Base-by-base conservation (phyloP, 2,797 vertebrate genomes). In the Myripristis jacobus region DNA sequence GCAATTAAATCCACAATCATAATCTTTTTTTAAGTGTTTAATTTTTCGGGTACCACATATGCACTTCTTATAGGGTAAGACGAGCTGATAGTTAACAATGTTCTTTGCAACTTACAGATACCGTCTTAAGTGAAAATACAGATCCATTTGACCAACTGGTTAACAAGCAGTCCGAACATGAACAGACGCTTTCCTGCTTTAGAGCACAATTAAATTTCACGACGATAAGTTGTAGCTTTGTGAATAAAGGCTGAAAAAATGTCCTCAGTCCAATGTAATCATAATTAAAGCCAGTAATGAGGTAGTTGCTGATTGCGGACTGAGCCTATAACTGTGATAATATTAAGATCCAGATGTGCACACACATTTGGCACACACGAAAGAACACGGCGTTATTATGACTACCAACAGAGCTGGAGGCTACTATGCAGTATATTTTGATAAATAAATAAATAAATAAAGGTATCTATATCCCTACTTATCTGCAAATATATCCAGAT, bases 1-100 rank as follows among this genome's bases (percentile, higher is more conserved):
- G 34, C 43, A 52, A 76, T 72, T 65, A 73, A 58, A 75, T 31
- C 36, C 50, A 67, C 75, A 55, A 47, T 54, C 29, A 54, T 34
- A 36, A 44, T 59, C 69, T 54, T 8, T 38, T 50, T 65, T 48
- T 47, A 51, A 3, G 16, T 6, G 56, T 21, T 38, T 22, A 64
- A 4, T 3, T 34, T 44, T 46, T 21, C 56, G 12, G 21, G 5
- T 25, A n/a, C 10, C 18, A 3, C 6, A 12, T 15, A 19, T 43
- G 19, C 36, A 19, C 13, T 38, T 63, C 38, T 2, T 19, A n/a
- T 9, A 54, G 12, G 27, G 36, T 7, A 44, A 24, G 34, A 2
- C 16, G 15, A 0, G 11, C n/a, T 36, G 11, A 56, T 21, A 46
- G 44, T 38, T 25, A 43, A 38, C 68, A 29, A 21, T 34, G 43